Evolutionary conservation across 2,113 vertebrate species (phyloP).

Genomic region (Oxyruncus cristatus): DNA sequence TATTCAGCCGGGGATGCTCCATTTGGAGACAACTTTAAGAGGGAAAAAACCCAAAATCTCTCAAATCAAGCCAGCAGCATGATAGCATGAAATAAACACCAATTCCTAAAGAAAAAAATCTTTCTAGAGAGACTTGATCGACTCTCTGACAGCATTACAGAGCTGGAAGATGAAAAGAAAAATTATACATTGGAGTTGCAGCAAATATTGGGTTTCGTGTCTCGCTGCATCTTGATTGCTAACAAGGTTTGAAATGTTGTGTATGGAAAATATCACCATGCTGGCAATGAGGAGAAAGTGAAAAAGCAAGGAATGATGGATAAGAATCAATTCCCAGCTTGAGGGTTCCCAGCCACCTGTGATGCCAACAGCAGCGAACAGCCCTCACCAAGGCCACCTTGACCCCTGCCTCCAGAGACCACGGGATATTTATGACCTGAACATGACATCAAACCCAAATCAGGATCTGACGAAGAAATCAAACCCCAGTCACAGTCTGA

Average conservation of each 20-base stretch:
- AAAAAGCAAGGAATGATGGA: background rate
- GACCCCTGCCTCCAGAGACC: background rate
- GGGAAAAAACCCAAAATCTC: background rate
- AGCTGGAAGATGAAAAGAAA: background rate
- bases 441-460: background rate
- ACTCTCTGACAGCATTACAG: background rate
- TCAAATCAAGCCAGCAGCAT: background rate
- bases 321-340: background rate
- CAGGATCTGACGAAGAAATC: background rate
- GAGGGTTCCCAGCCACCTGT: accelerated
- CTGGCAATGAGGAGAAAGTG: background rate
- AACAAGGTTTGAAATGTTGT: background rate
- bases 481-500: background rate
- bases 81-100: background rate
- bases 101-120: background rate
- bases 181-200: background rate
- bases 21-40: background rate
- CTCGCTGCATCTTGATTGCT: background rate
- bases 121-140: background rate
- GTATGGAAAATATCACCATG: background rate
- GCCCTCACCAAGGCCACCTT: background rate
- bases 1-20: background rate
- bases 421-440: accelerated
- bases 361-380: background rate
- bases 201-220: background rate